Conservation (phyloP, 2,888 invertebrate genomes). For the Cetonia aurata region DNA sequence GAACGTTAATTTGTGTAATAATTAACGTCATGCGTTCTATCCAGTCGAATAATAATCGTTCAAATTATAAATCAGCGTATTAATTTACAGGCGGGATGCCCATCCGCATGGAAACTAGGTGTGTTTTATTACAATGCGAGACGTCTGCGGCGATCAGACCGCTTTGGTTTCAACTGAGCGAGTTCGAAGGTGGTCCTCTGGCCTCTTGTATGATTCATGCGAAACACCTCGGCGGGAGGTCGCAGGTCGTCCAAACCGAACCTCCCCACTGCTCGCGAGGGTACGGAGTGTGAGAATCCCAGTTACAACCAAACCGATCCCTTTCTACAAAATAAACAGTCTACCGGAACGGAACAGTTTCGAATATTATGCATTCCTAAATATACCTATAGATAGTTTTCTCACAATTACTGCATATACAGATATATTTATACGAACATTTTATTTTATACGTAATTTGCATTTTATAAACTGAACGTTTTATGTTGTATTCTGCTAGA, state of each 20-base stretch:
- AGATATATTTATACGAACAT: no score
- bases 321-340: not conserved
- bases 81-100: constrained; percentile 25
- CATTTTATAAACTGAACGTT: no score
- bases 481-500: no score
- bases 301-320: not conserved
- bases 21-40: constrained; percentile 35
- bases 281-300: constrained; percentile 5
- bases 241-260: constrained; percentile 35
- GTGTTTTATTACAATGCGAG: constrained; percentile 43
- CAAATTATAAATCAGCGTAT: constrained; percentile 32
- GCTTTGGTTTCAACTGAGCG: constrained; percentile 50
- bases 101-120: constrained; percentile 33
- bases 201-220: constrained; percentile 49
- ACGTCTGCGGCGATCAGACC: constrained; percentile 15
- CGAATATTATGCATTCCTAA: no score
- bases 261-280: constrained; percentile 3
- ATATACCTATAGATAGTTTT: no score
- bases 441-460: no score
- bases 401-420: no score
- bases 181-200: constrained; percentile 49
- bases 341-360: no score
- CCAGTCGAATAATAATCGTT: constrained; percentile 30
- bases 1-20: constrained; percentile 33
- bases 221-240: constrained; percentile 46